phyloP scores from a whole-genome alignment of 1,140 invertebrate species.

The Caenorhabditis inopinata region DNA sequence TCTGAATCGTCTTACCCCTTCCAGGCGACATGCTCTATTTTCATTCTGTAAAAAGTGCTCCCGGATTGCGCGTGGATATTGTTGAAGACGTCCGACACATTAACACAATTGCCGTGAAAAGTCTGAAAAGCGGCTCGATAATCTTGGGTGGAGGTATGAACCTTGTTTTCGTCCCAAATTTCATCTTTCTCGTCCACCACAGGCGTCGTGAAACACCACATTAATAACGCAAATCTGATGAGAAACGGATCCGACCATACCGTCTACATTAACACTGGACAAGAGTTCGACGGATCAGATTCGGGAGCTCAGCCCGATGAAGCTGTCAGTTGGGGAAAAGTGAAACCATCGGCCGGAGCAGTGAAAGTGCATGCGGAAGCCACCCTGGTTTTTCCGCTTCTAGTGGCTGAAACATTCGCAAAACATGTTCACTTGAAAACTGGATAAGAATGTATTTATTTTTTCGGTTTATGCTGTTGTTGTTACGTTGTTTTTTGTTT shows the following conservation, averaged over 20 bases:
- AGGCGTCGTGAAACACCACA: conserved; percentile 94
- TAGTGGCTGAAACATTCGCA: conserved; percentile 89
- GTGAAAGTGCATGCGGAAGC: conserved; percentile 94
- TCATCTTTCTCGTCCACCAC: neutral
- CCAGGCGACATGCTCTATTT: conserved; percentile 96
- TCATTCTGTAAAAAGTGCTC: conserved; percentile 86
- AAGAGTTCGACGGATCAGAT: conserved; percentile 96
- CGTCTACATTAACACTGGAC: conserved; percentile 92
- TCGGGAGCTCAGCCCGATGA: conserved; percentile 95
- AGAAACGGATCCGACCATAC: conserved; percentile 96
- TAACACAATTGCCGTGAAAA: conserved; percentile 92
- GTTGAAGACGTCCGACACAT: conserved; percentile 85
- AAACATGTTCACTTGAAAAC: conserved; percentile 11
- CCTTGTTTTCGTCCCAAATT: too few relatives aligned
- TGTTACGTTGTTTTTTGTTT: neutral
- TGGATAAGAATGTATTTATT: neutral
- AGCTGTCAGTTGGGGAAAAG: conserved; percentile 95
- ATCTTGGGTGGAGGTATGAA: conserved; percentile 82
- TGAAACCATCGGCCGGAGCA: conserved; percentile 66
- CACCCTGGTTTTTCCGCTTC: conserved; percentile 86
- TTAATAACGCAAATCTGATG: conserved; percentile 96
- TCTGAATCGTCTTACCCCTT: too few relatives aligned
- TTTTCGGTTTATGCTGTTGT: neutral
- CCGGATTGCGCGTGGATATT: conserved; percentile 89
- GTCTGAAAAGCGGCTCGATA: conserved; percentile 88